Evolutionary conservation across 1,140 invertebrate genomes (phyloP).

Genomic region (Cotesia vestalis): DNA sequence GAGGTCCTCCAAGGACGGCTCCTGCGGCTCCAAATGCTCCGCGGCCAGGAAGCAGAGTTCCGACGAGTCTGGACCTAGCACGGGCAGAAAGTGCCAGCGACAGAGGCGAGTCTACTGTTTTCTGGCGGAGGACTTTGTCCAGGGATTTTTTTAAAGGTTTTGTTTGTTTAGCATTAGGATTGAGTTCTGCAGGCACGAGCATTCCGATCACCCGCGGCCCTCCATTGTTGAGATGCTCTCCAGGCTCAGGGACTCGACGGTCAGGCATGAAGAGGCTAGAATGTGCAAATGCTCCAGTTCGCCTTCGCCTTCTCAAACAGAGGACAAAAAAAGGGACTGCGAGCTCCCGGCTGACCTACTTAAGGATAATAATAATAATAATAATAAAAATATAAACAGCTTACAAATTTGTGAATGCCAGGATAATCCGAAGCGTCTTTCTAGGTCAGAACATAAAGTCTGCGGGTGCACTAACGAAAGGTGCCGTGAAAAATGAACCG

Average conservation of each 20-base stretch:
- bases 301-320: no score
- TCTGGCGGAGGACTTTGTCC: constrained; percentile 32
- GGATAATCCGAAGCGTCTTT: constrained; percentile 8
- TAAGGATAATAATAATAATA: no score
- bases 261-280: no score
- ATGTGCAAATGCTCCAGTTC: no score
- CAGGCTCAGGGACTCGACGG: neutral
- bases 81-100: constrained; percentile 16
- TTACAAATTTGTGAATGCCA: constrained; percentile 30
- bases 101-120: constrained; percentile 31
- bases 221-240: neutral
- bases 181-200: constrained; percentile 21
- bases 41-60: neutral
- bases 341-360: no score
- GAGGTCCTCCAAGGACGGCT: neutral
- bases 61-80: no score
- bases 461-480: constrained; percentile 18
- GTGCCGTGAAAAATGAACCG: no score
- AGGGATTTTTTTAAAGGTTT: constrained; percentile 25
- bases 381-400: neutral
- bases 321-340: no score
- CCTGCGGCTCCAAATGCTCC: constrained; percentile 14
- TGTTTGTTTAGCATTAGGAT: constrained; percentile 30
- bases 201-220: neutral
- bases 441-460: constrained; percentile 1